phyloP scores from a whole-genome alignment of 2,113 vertebrate species.

The Sitta europaea region DNA sequence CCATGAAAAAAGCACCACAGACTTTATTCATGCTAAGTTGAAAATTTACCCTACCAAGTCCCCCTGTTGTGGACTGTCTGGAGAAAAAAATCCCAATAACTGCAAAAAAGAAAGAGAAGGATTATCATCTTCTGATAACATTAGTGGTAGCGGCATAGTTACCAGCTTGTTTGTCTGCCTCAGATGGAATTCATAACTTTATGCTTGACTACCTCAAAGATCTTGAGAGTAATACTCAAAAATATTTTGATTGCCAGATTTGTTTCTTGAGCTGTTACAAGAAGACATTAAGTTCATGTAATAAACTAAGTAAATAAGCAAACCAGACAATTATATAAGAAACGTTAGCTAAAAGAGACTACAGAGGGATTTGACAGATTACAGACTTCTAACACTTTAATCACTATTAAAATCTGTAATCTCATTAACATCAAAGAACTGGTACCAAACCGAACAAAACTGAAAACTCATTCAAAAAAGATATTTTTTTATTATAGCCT shows the following conservation, averaged over 20 bases:
- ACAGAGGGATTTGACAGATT: slow-evolving; percentile 28
- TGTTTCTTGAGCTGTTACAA: not conserved
- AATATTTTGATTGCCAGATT: not conserved
- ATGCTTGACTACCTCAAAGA: not conserved
- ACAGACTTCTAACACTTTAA: slow-evolving; percentile 7
- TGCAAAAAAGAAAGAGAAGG: not conserved
- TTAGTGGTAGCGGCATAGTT: not conserved
- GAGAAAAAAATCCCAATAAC: not conserved
- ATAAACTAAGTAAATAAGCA: not conserved
- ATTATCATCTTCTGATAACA: not conserved
- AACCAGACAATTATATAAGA: not conserved
- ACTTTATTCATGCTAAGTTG: not conserved
- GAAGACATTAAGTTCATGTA: not conserved
- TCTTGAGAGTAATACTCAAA: not conserved
- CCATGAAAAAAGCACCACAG: not conserved
- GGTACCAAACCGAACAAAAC: not conserved
- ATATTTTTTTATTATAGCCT: not conserved
- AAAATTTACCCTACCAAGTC: not conserved
- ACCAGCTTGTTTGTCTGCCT: not conserved
- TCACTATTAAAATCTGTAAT: slow-evolving; percentile 27
- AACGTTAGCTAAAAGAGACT: not conserved
- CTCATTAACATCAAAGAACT: not conserved
- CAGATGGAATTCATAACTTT: not conserved
- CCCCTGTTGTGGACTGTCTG: not conserved
- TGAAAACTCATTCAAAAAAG: not conserved